These are phyloP conservation scores for Puntigrus tetrazona DNA, from an alignment of 2,113 vertebrate species.

Conservation along the genomic window DNA sequence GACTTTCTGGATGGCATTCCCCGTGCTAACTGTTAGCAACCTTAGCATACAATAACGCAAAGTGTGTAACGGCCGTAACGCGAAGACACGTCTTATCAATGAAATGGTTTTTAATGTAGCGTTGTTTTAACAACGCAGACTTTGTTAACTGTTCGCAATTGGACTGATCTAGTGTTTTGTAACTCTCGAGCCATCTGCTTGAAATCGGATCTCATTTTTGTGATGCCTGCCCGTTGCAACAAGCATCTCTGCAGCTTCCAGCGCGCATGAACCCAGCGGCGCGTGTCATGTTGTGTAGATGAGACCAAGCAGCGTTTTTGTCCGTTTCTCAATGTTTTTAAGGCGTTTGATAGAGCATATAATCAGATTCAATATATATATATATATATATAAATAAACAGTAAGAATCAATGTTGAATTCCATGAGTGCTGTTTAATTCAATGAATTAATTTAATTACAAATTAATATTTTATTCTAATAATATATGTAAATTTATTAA, in stretches of 20 bases:
- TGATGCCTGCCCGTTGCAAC: background rate
- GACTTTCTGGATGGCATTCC: background rate
- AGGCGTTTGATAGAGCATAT: no score
- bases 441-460: no score
- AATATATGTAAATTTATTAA: background rate
- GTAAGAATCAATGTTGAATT: background rate
- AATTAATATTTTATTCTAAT: background rate
- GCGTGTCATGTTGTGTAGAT: background rate
- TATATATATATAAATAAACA: no score
- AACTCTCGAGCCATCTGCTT: background rate
- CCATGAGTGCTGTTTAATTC: no score
- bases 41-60: slow-evolving; percentile 19
- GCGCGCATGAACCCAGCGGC: background rate
- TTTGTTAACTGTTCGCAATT: background rate
- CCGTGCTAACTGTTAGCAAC: slow-evolving; percentile 36
- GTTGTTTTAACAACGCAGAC: background rate
- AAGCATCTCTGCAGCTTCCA: slow-evolving; percentile 11
- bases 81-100: background rate
- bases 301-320: background rate
- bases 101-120: background rate
- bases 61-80: background rate
- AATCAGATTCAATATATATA: no score
- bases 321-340: background rate
- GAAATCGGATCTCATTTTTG: background rate
- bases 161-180: background rate